Evolutionary conservation across 2,888 invertebrate species (phyloP).

Genomic region (Chorisops tibialis): DNA sequence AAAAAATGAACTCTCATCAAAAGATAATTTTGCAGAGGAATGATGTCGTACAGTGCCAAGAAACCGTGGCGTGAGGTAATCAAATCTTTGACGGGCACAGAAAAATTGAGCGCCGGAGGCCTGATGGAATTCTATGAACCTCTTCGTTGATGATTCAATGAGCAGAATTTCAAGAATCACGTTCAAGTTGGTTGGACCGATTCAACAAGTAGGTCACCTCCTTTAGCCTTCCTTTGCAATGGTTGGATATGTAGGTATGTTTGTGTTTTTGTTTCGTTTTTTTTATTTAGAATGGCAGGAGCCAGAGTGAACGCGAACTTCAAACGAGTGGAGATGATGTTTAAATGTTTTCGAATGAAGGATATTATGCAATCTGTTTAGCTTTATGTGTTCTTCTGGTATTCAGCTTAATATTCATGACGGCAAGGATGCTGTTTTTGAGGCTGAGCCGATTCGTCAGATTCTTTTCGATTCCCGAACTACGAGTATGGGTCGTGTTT

Average conservation of each 20-base stretch:
- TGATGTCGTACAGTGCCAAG: constrained; percentile 68
- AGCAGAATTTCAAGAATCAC: constrained; percentile 66
- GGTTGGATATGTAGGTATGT: neutral
- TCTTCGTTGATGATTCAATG: constrained; percentile 68
- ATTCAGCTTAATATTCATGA: too few relatives aligned
- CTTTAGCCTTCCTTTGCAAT: neutral
- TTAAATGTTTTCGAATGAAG: too few relatives aligned
- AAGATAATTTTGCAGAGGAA: constrained; percentile 54
- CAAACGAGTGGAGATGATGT: too few relatives aligned
- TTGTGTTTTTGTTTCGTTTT: neutral
- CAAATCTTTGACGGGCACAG: constrained; percentile 71
- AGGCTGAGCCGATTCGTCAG: too few relatives aligned
- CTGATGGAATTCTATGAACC: constrained; percentile 79
- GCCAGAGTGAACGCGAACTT: too few relatives aligned
- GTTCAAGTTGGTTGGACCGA: constrained; percentile 62
- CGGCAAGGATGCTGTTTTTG: too few relatives aligned
- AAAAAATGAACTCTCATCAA: neutral
- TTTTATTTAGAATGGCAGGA: too few relatives aligned
- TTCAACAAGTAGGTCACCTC: constrained; percentile 25
- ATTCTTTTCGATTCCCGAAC: too few relatives aligned
- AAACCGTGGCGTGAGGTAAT: constrained; percentile 79
- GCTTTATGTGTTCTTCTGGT: too few relatives aligned
- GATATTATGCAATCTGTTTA: too few relatives aligned
- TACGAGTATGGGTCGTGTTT: too few relatives aligned
- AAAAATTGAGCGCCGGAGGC: constrained; percentile 70